Evolutionary conservation across 2,888 invertebrate genomes (phyloP).

Genomic region (Hylaea fasciaria): DNA sequence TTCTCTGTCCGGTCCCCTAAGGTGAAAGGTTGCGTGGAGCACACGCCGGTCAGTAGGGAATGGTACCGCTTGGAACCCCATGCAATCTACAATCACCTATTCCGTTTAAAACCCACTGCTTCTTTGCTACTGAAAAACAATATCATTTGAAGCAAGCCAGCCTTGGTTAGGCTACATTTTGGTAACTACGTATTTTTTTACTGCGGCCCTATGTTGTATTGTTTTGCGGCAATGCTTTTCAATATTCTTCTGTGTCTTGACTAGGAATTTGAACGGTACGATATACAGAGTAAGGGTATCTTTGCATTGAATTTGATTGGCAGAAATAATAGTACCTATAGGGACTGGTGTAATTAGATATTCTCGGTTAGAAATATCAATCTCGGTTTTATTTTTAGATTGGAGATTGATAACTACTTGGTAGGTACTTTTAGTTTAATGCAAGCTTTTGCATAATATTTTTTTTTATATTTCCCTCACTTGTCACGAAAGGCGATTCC

Average conservation of each 20-base stretch:
- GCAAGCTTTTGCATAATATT: too few relatives aligned
- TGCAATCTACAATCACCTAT: slow-evolving; percentile 44
- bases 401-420: too few relatives aligned
- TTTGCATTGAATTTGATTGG: slow-evolving; percentile 16
- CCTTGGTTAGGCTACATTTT: slow-evolving; percentile 34
- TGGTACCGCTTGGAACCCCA: slow-evolving; percentile 75
- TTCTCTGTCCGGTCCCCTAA: slow-evolving; percentile 65
- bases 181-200: slow-evolving; percentile 17
- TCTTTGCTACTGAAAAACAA: not conserved
- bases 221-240: slow-evolving; percentile 10
- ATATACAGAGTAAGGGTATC: slow-evolving; percentile 11
- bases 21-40: slow-evolving; percentile 80
- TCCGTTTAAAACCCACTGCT: slow-evolving; percentile 29
- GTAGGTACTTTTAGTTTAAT: too few relatives aligned
- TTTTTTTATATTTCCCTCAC: too few relatives aligned
- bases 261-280: slow-evolving; percentile 15
- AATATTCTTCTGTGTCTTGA: slow-evolving; percentile 2
- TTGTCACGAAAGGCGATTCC: too few relatives aligned
- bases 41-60: slow-evolving; percentile 79
- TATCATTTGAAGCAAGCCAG: slow-evolving; percentile 13
- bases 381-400: slow-evolving; percentile 44
- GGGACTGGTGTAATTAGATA: slow-evolving; percentile 53
- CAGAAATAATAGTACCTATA: slow-evolving; percentile 34
- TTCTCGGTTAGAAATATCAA: slow-evolving; percentile 47
- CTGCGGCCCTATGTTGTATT: slow-evolving; percentile 21